A percentile compares a stretch with the other conserved stretches of the same genome.
Conservation (phyloP, 2,797 vertebrate species). For the Euthynnus affinis region DNA sequence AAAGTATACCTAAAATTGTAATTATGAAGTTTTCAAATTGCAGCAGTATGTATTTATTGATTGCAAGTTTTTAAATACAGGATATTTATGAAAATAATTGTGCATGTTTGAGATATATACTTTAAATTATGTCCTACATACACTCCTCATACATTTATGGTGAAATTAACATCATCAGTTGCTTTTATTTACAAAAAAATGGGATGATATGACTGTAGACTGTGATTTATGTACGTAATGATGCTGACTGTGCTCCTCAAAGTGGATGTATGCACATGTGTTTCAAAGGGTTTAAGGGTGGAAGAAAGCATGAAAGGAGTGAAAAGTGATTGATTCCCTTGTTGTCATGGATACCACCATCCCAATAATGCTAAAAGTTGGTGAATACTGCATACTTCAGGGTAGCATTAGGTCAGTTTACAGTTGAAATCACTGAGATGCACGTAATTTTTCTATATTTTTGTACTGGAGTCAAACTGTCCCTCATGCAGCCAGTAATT, state of each 20-base stretch:
- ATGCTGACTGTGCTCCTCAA: background rate
- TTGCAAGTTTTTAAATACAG: too few relatives aligned
- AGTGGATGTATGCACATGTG: background rate
- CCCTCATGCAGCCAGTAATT: background rate
- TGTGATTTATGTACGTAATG: background rate
- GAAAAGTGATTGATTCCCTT: background rate
- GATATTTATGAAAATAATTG: background rate
- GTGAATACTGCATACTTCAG: background rate
- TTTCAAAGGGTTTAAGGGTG: background rate
- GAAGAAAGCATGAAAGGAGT: background rate
- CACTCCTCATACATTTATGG: background rate
- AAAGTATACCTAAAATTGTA: too few relatives aligned
- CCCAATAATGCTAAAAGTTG: background rate
- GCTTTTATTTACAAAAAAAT: background rate
- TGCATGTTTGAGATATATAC: too few relatives aligned
- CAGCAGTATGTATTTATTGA: too few relatives aligned
- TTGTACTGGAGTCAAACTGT: background rate
- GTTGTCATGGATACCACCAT: conserved; percentile 13
- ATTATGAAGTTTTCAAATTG: too few relatives aligned
- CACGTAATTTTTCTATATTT: background rate
- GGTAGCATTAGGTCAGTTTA: too few relatives aligned
- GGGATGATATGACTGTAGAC: background rate
- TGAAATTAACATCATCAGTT: background rate
- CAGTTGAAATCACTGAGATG: too few relatives aligned
- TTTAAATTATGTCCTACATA: background rate